Base-by-base conservation (phyloP, 1,140 invertebrate species). In the Venturia canescens region DNA sequence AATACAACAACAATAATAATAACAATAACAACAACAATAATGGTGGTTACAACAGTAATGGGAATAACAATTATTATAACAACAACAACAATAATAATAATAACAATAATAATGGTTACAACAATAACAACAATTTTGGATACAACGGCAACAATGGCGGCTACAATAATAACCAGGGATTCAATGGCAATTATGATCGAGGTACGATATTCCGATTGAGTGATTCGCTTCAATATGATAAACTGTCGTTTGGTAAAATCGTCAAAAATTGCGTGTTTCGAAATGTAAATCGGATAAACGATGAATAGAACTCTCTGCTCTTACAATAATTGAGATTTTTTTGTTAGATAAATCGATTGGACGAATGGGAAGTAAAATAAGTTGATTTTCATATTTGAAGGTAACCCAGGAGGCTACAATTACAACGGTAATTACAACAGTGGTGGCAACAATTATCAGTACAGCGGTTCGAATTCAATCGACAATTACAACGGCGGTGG, bases 381-480 rank as follows among this genome's bases (percentile, higher is more conserved):
- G 7, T 34, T 34, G 31, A 34, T n/a, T n/a, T n/a, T n/a, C n/a
- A 34, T 34, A 7, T 34, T 66, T 66, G 26, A 29, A 72, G 70
- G 70, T 13, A 72, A 72, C 16, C 70, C 48, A 27, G 70, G 70
- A 4, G 70, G 70, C 7, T 69, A 71, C 67, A 82, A 81, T 31
- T 74, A 76, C 29, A 67, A 86, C 80, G 86, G 87, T 7, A 83
- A 80, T 18, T 86, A 79, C 78, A 87, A 89, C 60, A 86, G 89
- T n/a, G 88, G 89, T 79, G 92, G 91, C 53, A 92, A 92, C 81
- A 83, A 92, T 89, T 86, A 94, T 85, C 90, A 92, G 84, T 87
- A 83, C 67, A 50, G 2, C n/a, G 92, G 92, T 27, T 92, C 93
- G 0, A 89, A 93, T 27, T 90, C 92, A 11, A 89, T 92, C 79